Base-by-base conservation (phyloP, 2,888 invertebrate genomes). In the Labia minor region DNA sequence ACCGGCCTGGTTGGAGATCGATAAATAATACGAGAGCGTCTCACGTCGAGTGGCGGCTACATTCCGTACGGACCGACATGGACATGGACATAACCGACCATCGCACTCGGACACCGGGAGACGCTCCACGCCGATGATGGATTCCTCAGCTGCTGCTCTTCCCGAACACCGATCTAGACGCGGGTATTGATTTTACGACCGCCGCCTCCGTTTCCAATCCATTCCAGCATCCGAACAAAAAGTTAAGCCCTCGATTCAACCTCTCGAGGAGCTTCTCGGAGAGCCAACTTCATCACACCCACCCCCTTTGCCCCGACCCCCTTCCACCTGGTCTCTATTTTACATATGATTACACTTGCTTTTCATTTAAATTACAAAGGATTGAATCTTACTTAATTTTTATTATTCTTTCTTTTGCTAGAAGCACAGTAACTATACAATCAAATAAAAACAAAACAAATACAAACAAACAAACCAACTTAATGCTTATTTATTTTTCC, bases 121-220 rank as follows among this genome's bases (percentile, higher is more conserved):
- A 26, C 8, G 26, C 4, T 26, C 4, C 4, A 4, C 49, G n/a
- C 14, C 16, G 49, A 49, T 49, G 49, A 49, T 16, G 49, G 49
- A 49, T 49, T 49, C 49, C n/a, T 49, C 49, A 3, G 49, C 16
- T 49, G 49, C 49, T 49, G 49, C 49, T 49, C n/a, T 14, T 16
- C 49, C 14, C 49, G 49, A n/a, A 14, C 49, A 11, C 4, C 49
- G 16, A 49, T 49, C 49, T 49, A 49, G 49, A 49, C 49, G 49
- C 14, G 49, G 16, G 49, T 49, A 49, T 49, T 49, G 49, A 49
- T 49, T 49, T 49, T 49, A 49, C 49, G 49, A 49, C 49, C 49
- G n/a, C 49, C n/a, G 49, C 16, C 49, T 11, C 49, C 49, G 49
- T 49, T 49, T 49, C 49, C 49, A 49, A 49, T 49, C 49, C 49